phyloP scores from a whole-genome alignment of 2,797 vertebrate genomes.

The Enteromius unitaeniatus region DNA sequence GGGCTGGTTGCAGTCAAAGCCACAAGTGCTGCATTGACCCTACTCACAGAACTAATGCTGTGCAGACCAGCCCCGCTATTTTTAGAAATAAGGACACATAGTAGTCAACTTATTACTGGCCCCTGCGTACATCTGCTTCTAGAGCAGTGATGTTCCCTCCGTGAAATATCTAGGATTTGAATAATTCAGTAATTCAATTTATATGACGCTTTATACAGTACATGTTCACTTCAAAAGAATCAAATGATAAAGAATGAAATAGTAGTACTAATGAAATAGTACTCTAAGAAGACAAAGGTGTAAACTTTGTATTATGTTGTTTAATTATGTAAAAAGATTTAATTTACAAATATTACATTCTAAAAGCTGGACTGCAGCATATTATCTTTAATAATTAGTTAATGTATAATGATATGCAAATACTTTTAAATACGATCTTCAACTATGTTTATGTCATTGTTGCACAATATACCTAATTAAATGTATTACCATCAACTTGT shows the following conservation, averaged over 20 bases:
- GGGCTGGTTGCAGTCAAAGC: constrained; percentile 29
- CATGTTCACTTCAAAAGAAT: neutral
- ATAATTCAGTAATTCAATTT: constrained; percentile 6
- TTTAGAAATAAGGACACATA: constrained; percentile 38
- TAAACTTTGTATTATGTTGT: neutral
- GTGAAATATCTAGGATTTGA: neutral
- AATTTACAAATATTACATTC: neutral
- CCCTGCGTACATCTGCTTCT: constrained; percentile 4
- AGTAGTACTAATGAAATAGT: neutral
- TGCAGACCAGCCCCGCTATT: constrained; percentile 35
- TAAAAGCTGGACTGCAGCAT: neutral
- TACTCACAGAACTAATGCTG: constrained; percentile 31
- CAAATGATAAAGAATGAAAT: no score
- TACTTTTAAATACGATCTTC: no score
- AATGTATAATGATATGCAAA: no score
- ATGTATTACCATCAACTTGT: no score
- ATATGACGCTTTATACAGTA: neutral
- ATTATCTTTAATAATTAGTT: neutral
- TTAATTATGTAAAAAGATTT: neutral
- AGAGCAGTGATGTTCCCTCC: neutral
- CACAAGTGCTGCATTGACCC: constrained; percentile 38
- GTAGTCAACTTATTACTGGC: constrained; percentile 33
- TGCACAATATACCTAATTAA: no score
- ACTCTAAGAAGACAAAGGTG: neutral
- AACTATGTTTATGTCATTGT: neutral